Percentiles rank a stretch among this genome's conserved stretches.
These are phyloP conservation scores for Galaxias olidus DNA, from an alignment of 2,797 vertebrate genomes.

Conservation along the genomic window DNA sequence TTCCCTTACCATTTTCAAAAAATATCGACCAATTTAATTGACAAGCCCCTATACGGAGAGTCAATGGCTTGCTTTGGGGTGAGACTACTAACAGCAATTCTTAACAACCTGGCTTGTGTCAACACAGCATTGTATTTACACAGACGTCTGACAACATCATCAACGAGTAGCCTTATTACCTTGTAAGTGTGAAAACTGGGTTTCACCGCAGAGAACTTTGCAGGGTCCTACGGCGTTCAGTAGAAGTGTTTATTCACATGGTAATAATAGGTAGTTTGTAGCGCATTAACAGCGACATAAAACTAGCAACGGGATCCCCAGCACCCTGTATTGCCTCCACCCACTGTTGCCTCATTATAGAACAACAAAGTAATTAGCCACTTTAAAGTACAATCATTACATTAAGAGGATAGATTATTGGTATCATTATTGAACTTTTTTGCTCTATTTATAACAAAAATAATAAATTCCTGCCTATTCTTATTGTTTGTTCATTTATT, in stretches of 20 bases:
- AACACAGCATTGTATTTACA: constrained; percentile 52
- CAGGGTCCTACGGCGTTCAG: not conserved
- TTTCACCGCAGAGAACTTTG: not conserved
- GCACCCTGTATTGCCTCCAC: constrained; percentile 13
- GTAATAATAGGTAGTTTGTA: constrained; percentile 33
- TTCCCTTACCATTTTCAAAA: not conserved
- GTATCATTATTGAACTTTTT: no score
- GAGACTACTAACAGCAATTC: constrained; percentile 20
- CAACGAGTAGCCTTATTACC: constrained; percentile 34
- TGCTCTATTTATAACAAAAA: no score
- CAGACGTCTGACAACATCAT: constrained; percentile 54
- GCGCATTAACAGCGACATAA: constrained; percentile 30
- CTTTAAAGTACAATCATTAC: not conserved
- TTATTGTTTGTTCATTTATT: not conserved
- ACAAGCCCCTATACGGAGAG: not conserved
- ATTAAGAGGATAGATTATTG: no score
- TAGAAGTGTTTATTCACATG: constrained; percentile 31
- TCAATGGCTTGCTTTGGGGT: not conserved
- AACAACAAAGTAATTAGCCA: constrained; percentile 6
- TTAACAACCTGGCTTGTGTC: constrained; percentile 30
- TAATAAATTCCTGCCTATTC: no score
- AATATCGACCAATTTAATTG: not conserved
- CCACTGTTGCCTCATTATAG: constrained; percentile 27
- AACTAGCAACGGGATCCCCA: constrained; percentile 33
- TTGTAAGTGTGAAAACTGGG: constrained; percentile 34